phyloP scores from a whole-genome alignment of 2,888 invertebrate species.

The Mesorhabditis spiculigera region DNA sequence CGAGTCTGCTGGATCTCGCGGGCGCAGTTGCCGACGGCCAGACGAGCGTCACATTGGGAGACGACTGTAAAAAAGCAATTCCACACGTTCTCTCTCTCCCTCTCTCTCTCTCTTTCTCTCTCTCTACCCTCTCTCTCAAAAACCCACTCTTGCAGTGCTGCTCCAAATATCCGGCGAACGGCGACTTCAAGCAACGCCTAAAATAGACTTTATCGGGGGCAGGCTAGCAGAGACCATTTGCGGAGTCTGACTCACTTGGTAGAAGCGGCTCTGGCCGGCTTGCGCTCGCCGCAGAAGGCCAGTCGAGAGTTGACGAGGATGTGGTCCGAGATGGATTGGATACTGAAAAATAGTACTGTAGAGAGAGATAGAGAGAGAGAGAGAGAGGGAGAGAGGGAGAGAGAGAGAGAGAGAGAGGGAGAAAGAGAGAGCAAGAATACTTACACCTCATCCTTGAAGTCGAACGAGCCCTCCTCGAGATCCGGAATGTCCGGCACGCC shows the following conservation, averaged over 20 bases:
- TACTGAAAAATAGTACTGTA: slow-evolving; percentile 32
- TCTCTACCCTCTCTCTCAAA: background rate
- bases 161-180: slow-evolving; percentile 51
- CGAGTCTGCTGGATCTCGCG: slow-evolving; percentile 36
- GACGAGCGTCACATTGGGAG: slow-evolving; percentile 29
- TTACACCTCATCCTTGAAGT: slow-evolving; percentile 54
- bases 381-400: slow-evolving; percentile 1
- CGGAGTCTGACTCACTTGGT: slow-evolving; percentile 23
- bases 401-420: background rate
- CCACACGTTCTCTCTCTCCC: too few species aligned
- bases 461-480: slow-evolving; percentile 53
- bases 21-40: slow-evolving; percentile 38
- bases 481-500: slow-evolving; percentile 57
- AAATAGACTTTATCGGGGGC: background rate
- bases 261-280: slow-evolving; percentile 49
- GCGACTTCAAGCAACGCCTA: slow-evolving; percentile 46
- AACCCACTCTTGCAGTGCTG: slow-evolving; percentile 48
- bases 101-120: too few species aligned
- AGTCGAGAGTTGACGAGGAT: slow-evolving; percentile 55
- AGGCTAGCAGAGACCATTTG: background rate
- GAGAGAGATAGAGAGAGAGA: background rate
- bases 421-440: slow-evolving; percentile 13
- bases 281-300: slow-evolving; percentile 55
- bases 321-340: slow-evolving; percentile 56
- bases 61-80: too few species aligned